A percentile compares a stretch with the other conserved stretches of the same genome.
These are phyloP conservation scores for Trachelus iudaicus DNA, from an alignment of 2,888 invertebrate genomes.

Conservation along the genomic window DNA sequence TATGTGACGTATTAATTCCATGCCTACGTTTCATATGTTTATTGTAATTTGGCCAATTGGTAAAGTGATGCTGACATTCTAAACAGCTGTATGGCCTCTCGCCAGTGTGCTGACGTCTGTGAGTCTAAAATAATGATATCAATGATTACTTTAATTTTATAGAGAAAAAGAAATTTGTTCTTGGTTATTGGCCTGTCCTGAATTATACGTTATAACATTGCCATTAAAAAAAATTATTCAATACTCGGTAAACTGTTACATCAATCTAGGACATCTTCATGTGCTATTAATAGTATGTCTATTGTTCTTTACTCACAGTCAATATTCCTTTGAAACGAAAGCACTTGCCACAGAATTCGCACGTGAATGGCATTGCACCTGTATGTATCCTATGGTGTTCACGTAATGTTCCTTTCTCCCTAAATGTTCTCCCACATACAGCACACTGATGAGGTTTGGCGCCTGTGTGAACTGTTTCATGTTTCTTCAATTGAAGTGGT, in stretches of 20 bases:
- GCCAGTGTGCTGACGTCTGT: slow-evolving; percentile 75
- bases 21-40: slow-evolving; percentile 85
- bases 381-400: slow-evolving; percentile 83
- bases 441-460: slow-evolving; percentile 73
- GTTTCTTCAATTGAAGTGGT: slow-evolving; percentile 69
- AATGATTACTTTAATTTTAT: neutral
- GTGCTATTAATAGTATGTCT: neutral
- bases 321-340: slow-evolving; percentile 82
- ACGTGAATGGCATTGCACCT: slow-evolving; percentile 81
- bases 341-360: slow-evolving; percentile 80
- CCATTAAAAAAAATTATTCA: no score
- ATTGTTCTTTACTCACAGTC: slow-evolving; percentile 66
- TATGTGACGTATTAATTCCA: slow-evolving; percentile 71
- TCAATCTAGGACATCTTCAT: no score
- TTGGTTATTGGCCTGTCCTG: neutral
- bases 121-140: slow-evolving; percentile 66
- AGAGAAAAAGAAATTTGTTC: neutral
- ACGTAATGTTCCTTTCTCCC: slow-evolving; percentile 78
- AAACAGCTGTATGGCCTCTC: slow-evolving; percentile 80
- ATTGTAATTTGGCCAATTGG: slow-evolving; percentile 86
- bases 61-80: slow-evolving; percentile 79
- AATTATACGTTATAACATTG: neutral
- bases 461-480: slow-evolving; percentile 71
- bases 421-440: slow-evolving; percentile 72
- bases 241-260: no score